Evolutionary conservation across 2,888 invertebrate species (phyloP), one percentile per base, ranked within the genome.

Genomic region (Calliphora vomitoria): DNA sequence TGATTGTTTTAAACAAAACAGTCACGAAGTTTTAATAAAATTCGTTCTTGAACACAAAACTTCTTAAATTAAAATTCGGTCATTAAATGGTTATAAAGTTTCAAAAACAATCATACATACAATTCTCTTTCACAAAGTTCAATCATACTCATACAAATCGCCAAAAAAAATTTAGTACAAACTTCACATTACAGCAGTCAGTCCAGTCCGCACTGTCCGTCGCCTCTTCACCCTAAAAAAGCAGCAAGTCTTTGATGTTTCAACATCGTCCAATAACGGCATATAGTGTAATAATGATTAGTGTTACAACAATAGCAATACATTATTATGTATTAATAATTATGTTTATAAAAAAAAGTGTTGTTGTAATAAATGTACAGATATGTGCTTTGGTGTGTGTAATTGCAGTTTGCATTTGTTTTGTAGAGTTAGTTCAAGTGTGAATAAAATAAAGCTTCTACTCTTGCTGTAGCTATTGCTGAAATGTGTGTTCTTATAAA

Each of bases 381-480:
- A 25, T 25, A n/a, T 62, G 62, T 66, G 50, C 15, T 62, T 13
- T 25, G 18, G 31, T 58, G 31, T 55, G 8, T 81, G 20, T 55
- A 81, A 82, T 75, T 82, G 60, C 55, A 69, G 15, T 47, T 35
- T 20, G 55, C 25, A 69, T 58, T 75, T 60, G 41, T 60, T 68
- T n/a, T 4, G 68, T 58, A 55, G 82, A 75, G 60, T 68, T 75
- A 68, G 50, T 76, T 69, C 38, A 50, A 75, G 66, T 82, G 50
- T 72, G 44, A 75, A 72, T 0, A 58, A 47, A 69, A 8, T 35
- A 18, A 71, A 64, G 44, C 53, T 80, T 69, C 79, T 80, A 66
- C 62, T 84, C 4, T 53, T 60, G 47, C 68, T 78, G 25, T 58
- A 80, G 72, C 64, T 84, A 68, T 60, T 44, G 13, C 13, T 44